Evolutionary conservation across 2,797 vertebrate species (phyloP).

Genomic region (Gambelia wislizenii): DNA sequence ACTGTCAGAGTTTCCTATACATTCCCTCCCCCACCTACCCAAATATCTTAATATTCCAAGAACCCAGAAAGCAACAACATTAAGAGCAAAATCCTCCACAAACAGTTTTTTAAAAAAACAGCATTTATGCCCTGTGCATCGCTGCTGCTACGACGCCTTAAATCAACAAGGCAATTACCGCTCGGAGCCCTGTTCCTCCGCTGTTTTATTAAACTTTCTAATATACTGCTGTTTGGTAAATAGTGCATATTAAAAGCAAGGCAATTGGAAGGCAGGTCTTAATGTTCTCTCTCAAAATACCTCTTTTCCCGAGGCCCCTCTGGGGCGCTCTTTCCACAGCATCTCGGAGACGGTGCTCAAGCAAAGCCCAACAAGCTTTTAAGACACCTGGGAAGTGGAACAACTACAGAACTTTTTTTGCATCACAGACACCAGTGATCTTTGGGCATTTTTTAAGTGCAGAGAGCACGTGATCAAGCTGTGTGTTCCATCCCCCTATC

Average conservation of each 20-base stretch:
- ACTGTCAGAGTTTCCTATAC: neutral
- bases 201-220: constrained; percentile 80
- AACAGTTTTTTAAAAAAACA: constrained; percentile 58
- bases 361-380: neutral
- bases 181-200: constrained; percentile 71
- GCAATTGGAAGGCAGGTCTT: constrained; percentile 69
- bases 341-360: neutral
- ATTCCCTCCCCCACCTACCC: constrained; percentile 5
- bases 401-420: neutral
- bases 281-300: constrained; percentile 55
- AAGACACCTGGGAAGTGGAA: neutral
- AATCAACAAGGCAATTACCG: constrained; percentile 81
- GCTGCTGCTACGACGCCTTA: constrained; percentile 63
- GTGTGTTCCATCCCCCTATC: too few species aligned
- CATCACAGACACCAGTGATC: too few species aligned
- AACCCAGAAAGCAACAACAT: constrained; percentile 44
- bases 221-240: constrained; percentile 75
- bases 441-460: too few species aligned
- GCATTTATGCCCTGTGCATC: constrained; percentile 68
- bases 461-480: too few species aligned
- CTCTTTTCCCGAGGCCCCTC: constrained; percentile 47
- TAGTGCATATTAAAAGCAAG: constrained; percentile 74
- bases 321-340: constrained; percentile 20
- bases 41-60: constrained; percentile 29
- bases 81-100: constrained; percentile 68